These are phyloP conservation scores for Hoplostethus atlanticus DNA, from an alignment of 2,797 vertebrate species.

Conservation along the genomic window DNA sequence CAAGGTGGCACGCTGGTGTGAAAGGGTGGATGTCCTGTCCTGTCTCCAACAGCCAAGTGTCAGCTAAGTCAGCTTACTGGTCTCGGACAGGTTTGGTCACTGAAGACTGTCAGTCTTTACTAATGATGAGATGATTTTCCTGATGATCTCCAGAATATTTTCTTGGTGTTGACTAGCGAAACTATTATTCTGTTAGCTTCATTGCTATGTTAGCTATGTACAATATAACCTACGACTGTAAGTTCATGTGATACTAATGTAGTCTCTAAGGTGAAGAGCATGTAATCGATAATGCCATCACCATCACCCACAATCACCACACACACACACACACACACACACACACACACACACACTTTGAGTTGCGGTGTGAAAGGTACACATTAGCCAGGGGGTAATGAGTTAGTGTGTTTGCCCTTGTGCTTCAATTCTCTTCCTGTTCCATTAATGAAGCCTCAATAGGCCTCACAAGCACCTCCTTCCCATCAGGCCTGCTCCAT, in stretches of 20 bases:
- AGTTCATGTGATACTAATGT: constrained; percentile 1
- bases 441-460: constrained; percentile 78
- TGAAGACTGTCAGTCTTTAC: constrained; percentile 27
- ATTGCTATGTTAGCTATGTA: neutral
- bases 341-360: constrained; percentile 70
- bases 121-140: constrained; percentile 9
- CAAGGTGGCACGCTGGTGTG: constrained; percentile 67
- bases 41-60: constrained; percentile 71
- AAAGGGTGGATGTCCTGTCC: constrained; percentile 73
- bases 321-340: constrained; percentile 32
- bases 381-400: constrained; percentile 73
- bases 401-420: constrained; percentile 74
- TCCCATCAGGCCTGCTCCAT: constrained; percentile 38
- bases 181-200: no score
- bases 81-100: constrained; percentile 13
- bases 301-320: constrained; percentile 41
- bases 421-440: constrained; percentile 77
- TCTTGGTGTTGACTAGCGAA: neutral
- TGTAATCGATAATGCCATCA: constrained; percentile 32
- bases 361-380: constrained; percentile 80
- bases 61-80: constrained; percentile 63
- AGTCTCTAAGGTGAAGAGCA: constrained; percentile 32
- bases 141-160: neutral
- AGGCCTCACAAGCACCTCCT: constrained; percentile 53
- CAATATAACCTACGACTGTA: neutral